These are phyloP conservation scores for Actinernus sp. DNA, from an alignment of 92 coral and sea anemone genomes.

Conservation along the genomic window DNA sequence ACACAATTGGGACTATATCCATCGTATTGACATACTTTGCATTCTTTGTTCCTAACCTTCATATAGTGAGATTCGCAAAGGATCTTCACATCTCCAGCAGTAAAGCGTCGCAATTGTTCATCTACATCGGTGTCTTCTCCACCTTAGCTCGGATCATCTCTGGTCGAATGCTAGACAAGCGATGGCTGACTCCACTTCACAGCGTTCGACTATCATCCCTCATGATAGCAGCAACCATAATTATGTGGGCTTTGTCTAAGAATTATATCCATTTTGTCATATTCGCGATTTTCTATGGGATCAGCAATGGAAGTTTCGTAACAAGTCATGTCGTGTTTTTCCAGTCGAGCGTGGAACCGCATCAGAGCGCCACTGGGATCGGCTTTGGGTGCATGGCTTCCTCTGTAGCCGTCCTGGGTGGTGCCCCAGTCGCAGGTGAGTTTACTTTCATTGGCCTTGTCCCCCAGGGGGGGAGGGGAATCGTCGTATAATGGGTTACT, in stretches of 20 bases:
- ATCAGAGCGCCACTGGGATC: conserved; percentile 9
- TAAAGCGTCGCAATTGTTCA: conserved; percentile 38
- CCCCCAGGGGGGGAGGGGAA: no score
- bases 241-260: conserved; percentile 8
- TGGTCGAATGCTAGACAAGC: conserved; percentile 14
- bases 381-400: conserved; percentile 13
- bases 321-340: conserved; percentile 13
- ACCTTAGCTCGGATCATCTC: conserved; percentile 12
- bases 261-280: conserved; percentile 18
- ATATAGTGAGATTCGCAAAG: conserved; percentile 28
- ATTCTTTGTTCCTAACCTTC: conserved; percentile 10
- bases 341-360: conserved; percentile 19
- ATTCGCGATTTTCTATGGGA: conserved; percentile 30
- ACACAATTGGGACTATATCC: conserved; percentile 1
- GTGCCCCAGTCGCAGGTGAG: conserved; percentile 38
- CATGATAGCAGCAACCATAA: conserved; percentile 6
- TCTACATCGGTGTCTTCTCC: conserved; percentile 11
- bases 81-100: conserved; percentile 17
- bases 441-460: no score
- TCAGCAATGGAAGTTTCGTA: conserved; percentile 21
- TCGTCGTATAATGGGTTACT: no score
- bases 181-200: conserved; percentile 28
- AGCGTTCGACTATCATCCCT: conserved; percentile 14
- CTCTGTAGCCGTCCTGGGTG: conserved; percentile 21
- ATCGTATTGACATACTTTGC: conserved; percentile 12